A percentile compares a stretch with the other conserved stretches of the same genome.
Evolutionary conservation across 35 echinoderm and acorn worm genomes (phyloP).

Genomic region (Hemicentrotus pulcherrimus): DNA sequence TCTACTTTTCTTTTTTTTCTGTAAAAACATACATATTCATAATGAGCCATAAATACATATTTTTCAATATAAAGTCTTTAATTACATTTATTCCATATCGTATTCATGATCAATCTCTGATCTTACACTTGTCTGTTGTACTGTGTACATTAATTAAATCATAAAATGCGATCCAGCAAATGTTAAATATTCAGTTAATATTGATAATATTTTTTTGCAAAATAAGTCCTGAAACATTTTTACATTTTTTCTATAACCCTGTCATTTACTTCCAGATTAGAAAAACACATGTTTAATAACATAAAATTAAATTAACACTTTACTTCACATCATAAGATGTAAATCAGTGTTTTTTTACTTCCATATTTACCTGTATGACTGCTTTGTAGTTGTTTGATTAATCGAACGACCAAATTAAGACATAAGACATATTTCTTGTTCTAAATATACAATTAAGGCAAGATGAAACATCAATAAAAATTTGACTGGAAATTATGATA

Average conservation of each 20-base stretch:
- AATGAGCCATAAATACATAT: background rate
- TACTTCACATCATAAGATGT: no score
- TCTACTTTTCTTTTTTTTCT: background rate
- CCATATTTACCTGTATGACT: no score
- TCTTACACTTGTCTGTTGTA: background rate
- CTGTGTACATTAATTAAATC: background rate
- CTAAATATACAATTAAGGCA: background rate
- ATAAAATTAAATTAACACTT: no score
- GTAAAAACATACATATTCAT: background rate
- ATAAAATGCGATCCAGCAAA: no score
- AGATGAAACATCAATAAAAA: background rate
- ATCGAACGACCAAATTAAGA: no score
- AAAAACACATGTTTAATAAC: background rate
- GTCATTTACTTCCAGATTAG: background rate
- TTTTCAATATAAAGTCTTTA: background rate
- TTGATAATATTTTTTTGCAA: background rate
- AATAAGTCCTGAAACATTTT: no score
- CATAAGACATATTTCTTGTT: background rate
- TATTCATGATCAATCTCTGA: background rate
- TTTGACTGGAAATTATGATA: background rate
- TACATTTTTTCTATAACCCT: background rate
- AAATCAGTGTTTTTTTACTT: no score
- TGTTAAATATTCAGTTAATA: background rate
- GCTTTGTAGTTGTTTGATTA: no score
- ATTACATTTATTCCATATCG: background rate